Percentiles rank a stretch among this genome's conserved stretches.
Conservation (phyloP, 1,140 invertebrate genomes). For the Drosophila burlai region DNA sequence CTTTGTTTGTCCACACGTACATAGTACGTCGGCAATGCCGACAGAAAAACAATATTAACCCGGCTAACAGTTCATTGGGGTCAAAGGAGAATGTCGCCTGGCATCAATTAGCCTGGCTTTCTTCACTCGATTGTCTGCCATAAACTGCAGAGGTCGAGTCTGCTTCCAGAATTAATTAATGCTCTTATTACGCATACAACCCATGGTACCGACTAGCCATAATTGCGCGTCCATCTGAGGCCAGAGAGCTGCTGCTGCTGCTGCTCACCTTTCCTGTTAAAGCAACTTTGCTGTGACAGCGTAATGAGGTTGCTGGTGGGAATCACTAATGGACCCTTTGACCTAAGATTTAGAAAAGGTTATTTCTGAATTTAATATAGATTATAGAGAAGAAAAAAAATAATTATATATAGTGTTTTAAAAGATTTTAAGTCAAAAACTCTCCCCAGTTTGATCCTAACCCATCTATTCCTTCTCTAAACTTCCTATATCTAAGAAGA, state of each 20-base stretch:
- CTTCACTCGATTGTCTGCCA: conserved; percentile 39
- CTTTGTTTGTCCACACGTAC: conserved; percentile 41
- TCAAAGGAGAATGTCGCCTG: conserved; percentile 39
- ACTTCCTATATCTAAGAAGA: neutral
- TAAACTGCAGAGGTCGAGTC: conserved; percentile 27
- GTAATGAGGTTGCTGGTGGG: neutral
- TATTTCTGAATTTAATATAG: neutral
- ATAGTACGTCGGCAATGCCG: neutral
- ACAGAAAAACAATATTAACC: conserved; percentile 7
- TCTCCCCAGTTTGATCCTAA: neutral
- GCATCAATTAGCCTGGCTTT: conserved; percentile 47
- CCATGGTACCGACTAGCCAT: neutral
- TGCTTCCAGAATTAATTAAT: conserved; percentile 31
- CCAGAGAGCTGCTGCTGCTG: neutral
- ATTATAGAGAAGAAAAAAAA: neutral
- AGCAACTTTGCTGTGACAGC: neutral
- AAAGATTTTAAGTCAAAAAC: neutral
- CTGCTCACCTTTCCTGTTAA: neutral
- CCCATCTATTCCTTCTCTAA: neutral
- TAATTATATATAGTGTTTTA: too few species aligned
- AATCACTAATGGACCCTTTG: neutral
- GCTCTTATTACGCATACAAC: conserved; percentile 23
- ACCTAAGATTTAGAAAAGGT: neutral
- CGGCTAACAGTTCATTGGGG: neutral
- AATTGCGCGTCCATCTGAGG: conserved; percentile 10